Conservation (phyloP, 2,113 vertebrate genomes). For the Corythornis vintsioides region DNA sequence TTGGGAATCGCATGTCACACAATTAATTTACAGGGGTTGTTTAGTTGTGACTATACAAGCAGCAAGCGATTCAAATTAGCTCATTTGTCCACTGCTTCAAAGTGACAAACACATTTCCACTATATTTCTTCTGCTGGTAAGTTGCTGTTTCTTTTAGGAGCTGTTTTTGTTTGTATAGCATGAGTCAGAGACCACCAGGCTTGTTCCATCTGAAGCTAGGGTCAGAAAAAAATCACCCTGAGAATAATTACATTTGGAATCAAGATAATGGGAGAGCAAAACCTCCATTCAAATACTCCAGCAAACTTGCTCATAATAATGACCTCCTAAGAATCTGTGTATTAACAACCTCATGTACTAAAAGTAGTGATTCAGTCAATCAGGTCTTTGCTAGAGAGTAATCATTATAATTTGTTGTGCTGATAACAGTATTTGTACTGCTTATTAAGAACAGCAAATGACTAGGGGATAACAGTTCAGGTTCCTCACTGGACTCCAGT, state of each 20-base stretch:
- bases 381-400: conserved; percentile 36
- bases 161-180: conserved; percentile 35
- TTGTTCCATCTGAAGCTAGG: conserved; percentile 37
- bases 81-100: conserved; percentile 65
- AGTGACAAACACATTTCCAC: conserved; percentile 43
- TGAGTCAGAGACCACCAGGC: conserved; percentile 66
- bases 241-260: conserved; percentile 43
- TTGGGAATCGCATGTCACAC: conserved; percentile 36
- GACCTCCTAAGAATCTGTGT: conserved; percentile 15
- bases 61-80: conserved; percentile 55
- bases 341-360: background rate
- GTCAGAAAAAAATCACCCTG: conserved; percentile 37
- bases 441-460: conserved; percentile 38
- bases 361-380: conserved; percentile 39
- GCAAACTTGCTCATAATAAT: conserved; percentile 17
- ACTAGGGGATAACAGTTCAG: background rate
- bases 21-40: conserved; percentile 62
- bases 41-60: conserved; percentile 39
- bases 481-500: background rate
- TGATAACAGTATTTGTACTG: conserved; percentile 26
- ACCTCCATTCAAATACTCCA: background rate
- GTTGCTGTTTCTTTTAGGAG: conserved; percentile 2
- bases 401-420: conserved; percentile 46
- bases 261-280: conserved; percentile 26
- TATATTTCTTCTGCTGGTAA: background rate